A percentile compares a stretch with the other conserved stretches of the same genome.
Evolutionary conservation across 2,797 vertebrate species (phyloP).

Genomic region (Crenuchus spilurus): DNA sequence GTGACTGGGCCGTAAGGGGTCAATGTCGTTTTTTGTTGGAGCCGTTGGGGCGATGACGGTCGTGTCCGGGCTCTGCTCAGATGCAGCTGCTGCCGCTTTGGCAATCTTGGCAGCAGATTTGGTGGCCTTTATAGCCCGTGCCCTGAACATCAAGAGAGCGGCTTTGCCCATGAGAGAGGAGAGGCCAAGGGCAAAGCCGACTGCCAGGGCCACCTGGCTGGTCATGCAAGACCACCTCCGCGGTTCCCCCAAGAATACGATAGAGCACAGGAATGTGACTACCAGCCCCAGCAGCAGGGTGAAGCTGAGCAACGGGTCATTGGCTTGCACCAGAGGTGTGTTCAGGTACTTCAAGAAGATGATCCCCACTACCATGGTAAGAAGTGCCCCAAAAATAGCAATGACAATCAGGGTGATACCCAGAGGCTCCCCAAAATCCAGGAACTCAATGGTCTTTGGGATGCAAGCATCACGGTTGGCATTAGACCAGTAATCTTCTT

Average conservation of each 20-base stretch:
- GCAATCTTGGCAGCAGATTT: conserved; percentile 75
- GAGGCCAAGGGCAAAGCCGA: conserved; percentile 83
- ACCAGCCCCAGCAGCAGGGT: conserved; percentile 80
- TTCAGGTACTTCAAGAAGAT: conserved; percentile 75
- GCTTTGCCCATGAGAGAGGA: conserved; percentile 86
- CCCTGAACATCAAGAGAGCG: conserved; percentile 80
- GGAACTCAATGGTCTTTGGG: conserved; percentile 84
- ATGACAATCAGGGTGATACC: conserved; percentile 84
- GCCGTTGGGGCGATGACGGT: conserved; percentile 56
- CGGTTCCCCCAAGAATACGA: conserved; percentile 82
- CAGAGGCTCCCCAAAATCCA: conserved; percentile 82
- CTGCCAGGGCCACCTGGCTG: conserved; percentile 80
- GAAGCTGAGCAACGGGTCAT: conserved; percentile 79
- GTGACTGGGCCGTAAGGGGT: conserved; percentile 69
- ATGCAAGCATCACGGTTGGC: conserved; percentile 75
- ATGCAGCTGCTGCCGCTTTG: conserved; percentile 65
- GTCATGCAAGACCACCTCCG: conserved; percentile 84
- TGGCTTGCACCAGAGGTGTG: conserved; percentile 81
- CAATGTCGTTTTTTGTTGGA: conserved; percentile 62
- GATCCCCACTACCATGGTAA: conserved; percentile 73
- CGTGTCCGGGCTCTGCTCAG: conserved; percentile 67
- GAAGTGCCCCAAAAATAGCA: conserved; percentile 77
- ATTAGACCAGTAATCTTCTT: conserved; percentile 84
- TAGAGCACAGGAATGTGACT: conserved; percentile 81
- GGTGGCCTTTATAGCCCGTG: conserved; percentile 73